phyloP scores from a whole-genome alignment of 2,797 vertebrate genomes.

The Aphelocoma californica region DNA sequence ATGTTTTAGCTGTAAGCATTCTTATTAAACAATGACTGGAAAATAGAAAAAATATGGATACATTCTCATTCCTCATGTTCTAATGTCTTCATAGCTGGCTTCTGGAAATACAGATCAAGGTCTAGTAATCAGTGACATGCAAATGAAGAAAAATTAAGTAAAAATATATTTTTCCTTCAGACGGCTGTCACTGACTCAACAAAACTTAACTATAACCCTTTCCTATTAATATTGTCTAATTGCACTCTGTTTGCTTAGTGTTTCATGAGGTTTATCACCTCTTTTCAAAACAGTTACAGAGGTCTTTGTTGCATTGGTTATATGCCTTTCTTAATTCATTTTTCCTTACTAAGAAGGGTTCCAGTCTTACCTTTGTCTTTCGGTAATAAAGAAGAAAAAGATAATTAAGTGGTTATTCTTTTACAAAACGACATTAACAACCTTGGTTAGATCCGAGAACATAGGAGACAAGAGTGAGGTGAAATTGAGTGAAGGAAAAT shows the following conservation, averaged over 20 bases:
- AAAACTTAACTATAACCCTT: neutral
- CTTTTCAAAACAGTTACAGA: neutral
- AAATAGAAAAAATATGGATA: neutral
- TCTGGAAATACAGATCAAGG: neutral
- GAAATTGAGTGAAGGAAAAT: slow-evolving; percentile 52
- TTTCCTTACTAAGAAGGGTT: neutral
- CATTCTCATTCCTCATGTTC: neutral
- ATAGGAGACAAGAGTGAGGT: neutral
- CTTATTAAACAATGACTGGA: neutral
- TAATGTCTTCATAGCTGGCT: neutral
- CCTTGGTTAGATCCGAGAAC: neutral
- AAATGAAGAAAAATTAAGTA: neutral
- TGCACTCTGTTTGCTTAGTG: neutral
- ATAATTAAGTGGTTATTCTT: neutral
- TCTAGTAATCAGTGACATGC: neutral
- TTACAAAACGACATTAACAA: neutral
- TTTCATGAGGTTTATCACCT: neutral
- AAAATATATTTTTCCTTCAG: neutral
- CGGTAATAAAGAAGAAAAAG: neutral
- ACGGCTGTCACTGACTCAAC: neutral
- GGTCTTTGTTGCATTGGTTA: neutral
- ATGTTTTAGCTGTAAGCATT: neutral
- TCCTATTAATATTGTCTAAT: neutral
- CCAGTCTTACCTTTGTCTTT: neutral
- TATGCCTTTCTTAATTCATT: neutral